These are phyloP conservation scores for Dolichallabes microphthalmus DNA, from an alignment of 2,113 vertebrate genomes.

Conservation along the genomic window DNA sequence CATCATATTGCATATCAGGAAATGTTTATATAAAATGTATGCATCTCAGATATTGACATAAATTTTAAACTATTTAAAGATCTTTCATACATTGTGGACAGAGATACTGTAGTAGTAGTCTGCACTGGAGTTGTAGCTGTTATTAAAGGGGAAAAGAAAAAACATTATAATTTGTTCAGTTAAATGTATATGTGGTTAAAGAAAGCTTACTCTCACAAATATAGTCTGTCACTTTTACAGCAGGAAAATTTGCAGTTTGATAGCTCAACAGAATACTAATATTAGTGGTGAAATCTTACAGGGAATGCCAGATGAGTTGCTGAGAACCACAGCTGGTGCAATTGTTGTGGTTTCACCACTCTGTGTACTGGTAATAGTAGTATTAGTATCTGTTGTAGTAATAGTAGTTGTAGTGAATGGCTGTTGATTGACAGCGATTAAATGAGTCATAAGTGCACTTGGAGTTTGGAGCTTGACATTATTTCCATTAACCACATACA, in stretches of 20 bases:
- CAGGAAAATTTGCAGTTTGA: not conserved
- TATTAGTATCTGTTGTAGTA: not conserved
- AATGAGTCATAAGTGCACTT: slow-evolving; percentile 2
- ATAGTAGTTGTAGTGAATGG: not conserved
- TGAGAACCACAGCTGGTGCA: slow-evolving; percentile 22
- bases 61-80: no score
- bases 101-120: not conserved
- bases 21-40: no score
- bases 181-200: no score
- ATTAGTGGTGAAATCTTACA: slow-evolving; percentile 1
- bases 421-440: slow-evolving; percentile 6
- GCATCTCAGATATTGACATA: no score
- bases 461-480: slow-evolving; percentile 30
- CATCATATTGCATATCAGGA: not conserved
- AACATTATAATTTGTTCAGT: no score
- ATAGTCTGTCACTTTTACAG: slow-evolving; percentile 9
- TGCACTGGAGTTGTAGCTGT: no score
- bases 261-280: not conserved
- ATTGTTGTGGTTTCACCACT: not conserved
- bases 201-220: slow-evolving; percentile 22
- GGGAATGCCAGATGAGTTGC: slow-evolving; percentile 14
- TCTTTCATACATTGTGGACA: not conserved
- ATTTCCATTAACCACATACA: slow-evolving; percentile 12
- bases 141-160: no score
- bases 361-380: not conserved